Evolutionary conservation across 2,797 vertebrate species (phyloP).

Genomic region (Emydoidea blandingii): DNA sequence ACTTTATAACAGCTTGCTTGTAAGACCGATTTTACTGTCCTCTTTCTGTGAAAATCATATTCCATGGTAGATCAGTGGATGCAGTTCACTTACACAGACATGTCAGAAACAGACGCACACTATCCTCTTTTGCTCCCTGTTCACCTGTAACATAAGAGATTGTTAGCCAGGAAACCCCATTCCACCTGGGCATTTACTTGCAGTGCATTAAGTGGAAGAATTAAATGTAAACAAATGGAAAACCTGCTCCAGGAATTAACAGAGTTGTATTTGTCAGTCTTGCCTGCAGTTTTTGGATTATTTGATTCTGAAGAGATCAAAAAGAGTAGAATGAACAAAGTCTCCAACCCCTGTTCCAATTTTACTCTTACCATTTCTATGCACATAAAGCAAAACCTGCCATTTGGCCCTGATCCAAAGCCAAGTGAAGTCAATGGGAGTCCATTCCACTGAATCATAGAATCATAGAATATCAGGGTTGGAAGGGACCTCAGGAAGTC

Average conservation of each 20-base stretch:
- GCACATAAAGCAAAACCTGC: background rate
- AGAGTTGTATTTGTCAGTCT: background rate
- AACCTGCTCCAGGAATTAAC: background rate
- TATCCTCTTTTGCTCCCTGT: background rate
- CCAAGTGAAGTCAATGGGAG: background rate
- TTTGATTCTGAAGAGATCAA: background rate
- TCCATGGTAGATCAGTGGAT: background rate
- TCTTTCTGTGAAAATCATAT: slow-evolving; percentile 13
- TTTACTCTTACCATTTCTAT: background rate
- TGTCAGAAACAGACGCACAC: background rate
- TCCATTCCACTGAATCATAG: background rate
- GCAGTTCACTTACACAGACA: background rate
- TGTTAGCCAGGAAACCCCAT: background rate
- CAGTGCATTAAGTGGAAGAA: background rate
- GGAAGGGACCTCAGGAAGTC: too few relatives aligned
- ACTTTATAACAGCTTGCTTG: background rate
- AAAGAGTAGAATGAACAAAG: background rate
- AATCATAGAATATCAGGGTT: too few relatives aligned
- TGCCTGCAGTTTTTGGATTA: background rate
- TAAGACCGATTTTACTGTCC: background rate
- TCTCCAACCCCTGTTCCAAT: background rate
- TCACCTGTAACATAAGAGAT: background rate
- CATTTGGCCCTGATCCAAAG: background rate
- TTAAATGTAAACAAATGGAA: background rate
- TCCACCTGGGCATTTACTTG: background rate